Evolutionary conservation across 2,797 vertebrate genomes (phyloP).

Genomic region (Xyrichtys novacula): DNA sequence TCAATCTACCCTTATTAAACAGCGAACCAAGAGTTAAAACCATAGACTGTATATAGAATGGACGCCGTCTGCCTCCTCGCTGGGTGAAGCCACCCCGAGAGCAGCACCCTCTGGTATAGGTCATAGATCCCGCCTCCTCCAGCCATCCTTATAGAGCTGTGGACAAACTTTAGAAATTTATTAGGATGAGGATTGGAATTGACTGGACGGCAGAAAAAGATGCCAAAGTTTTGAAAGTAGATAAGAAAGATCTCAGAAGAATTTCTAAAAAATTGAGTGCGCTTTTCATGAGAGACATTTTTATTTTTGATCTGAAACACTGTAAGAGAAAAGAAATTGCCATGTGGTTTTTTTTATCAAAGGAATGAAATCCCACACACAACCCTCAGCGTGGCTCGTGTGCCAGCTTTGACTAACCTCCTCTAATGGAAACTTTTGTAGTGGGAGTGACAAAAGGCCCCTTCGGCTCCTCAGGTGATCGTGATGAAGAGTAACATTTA

Average conservation of each 20-base stretch:
- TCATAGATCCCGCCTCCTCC: too few relatives aligned
- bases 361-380: background rate
- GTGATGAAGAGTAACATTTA: background rate
- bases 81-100: too few relatives aligned
- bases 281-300: background rate
- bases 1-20: too few relatives aligned
- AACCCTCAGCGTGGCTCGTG: background rate
- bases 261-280: background rate
- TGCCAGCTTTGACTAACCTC: background rate
- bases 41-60: too few relatives aligned
- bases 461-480: background rate
- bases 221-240: too few relatives aligned
- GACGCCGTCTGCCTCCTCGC: too few relatives aligned
- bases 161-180: too few relatives aligned
- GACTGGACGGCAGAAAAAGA: background rate
- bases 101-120: too few relatives aligned
- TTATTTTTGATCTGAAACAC: background rate
- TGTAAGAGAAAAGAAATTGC: background rate
- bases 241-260: background rate
- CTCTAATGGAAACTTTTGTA: background rate
- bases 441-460: background rate
- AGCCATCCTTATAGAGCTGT: too few relatives aligned
- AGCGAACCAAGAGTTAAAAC: too few relatives aligned
- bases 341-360: constrained; percentile 5
- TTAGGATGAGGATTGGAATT: too few relatives aligned